A percentile compares a stretch with the other conserved stretches of the same genome.
These are phyloP conservation scores for Netelia melanura DNA, from an alignment of 2,888 invertebrate genomes.

Conservation along the genomic window DNA sequence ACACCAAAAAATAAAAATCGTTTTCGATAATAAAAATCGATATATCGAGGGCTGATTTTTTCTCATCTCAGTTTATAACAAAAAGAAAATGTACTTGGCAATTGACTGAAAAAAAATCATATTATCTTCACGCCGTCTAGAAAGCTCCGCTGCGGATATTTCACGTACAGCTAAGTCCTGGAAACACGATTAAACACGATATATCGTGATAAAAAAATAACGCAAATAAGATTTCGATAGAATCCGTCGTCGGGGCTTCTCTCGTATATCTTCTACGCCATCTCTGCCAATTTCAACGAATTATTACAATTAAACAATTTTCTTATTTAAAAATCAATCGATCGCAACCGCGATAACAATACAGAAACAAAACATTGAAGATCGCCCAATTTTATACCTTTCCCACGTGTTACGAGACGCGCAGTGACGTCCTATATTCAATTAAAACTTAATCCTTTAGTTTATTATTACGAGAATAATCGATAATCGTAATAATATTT, in stretches of 20 bases:
- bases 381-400: constrained; percentile 82
- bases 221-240: constrained; percentile 24
- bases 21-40: no score
- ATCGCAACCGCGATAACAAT: neutral
- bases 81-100: neutral
- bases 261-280: constrained; percentile 5
- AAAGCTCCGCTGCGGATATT: neutral
- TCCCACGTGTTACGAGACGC: constrained; percentile 83
- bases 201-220: neutral
- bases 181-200: constrained; percentile 10
- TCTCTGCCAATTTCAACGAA: constrained; percentile 45
- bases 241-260: constrained; percentile 2
- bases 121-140: neutral
- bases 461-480: neutral
- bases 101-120: neutral
- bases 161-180: constrained; percentile 23
- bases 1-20: no score
- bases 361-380: constrained; percentile 1
- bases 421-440: constrained; percentile 69
- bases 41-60: no score
- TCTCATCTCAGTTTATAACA: neutral
- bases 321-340: neutral
- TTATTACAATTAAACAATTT: neutral
- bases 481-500: neutral
- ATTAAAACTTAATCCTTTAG: constrained; percentile 13